A percentile compares a stretch with the other conserved stretches of the same genome.
These are phyloP conservation scores for Diplolepis rosae DNA, from an alignment of 2,888 invertebrate species.

Conservation along the genomic window DNA sequence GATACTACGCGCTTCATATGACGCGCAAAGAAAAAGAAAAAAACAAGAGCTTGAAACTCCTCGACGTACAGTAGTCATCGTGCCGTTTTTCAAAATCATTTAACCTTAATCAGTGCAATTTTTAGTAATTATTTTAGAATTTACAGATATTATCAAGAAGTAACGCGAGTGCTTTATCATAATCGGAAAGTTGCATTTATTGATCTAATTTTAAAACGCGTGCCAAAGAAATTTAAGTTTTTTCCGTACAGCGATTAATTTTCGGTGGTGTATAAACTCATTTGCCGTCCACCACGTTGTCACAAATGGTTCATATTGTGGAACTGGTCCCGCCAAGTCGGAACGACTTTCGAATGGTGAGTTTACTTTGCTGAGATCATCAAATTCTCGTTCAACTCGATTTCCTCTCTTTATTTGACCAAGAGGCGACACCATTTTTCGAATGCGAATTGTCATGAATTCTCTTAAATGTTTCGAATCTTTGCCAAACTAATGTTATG, in stretches of 20 bases:
- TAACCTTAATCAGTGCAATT: neutral
- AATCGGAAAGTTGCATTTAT: neutral
- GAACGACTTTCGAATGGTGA: conserved; percentile 73
- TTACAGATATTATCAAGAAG: neutral
- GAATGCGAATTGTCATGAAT: neutral
- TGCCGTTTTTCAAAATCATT: neutral
- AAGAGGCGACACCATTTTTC: neutral
- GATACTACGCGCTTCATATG: conserved; percentile 3
- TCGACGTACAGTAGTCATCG: conserved; percentile 8
- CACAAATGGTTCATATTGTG: conserved; percentile 73
- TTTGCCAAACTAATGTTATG: neutral
- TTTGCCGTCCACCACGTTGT: conserved; percentile 47
- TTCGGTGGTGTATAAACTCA: conserved; percentile 17
- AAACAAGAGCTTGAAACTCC: neutral
- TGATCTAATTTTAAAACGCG: conserved; percentile 33
- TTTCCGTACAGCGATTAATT: conserved; percentile 31
- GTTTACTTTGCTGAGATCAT: conserved; percentile 46
- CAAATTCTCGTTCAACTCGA: neutral
- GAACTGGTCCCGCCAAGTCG: conserved; percentile 72
- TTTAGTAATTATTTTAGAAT: neutral
- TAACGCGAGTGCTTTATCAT: conserved; percentile 9
- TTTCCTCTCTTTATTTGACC: neutral
- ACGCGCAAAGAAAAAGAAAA: conserved; percentile 14
- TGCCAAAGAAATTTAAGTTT: conserved; percentile 31
- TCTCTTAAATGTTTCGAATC: conserved; percentile 1